A percentile compares a stretch with the other conserved stretches of the same genome.
Evolutionary conservation across 2,797 vertebrate species (phyloP).

Genomic region (Sus cebifrons): DNA sequence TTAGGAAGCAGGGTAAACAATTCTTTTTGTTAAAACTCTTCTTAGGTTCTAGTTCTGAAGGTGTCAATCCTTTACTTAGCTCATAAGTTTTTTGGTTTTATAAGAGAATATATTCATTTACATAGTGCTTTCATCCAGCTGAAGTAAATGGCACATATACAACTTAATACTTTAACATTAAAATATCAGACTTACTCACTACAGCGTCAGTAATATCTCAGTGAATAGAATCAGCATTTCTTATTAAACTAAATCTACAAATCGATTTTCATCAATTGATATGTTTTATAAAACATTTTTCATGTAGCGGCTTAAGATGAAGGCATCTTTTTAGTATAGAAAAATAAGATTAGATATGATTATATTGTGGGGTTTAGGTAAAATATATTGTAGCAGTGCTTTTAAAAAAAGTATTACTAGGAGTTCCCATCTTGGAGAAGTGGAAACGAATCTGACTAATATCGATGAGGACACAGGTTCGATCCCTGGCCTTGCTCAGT

Average conservation of each 20-base stretch:
- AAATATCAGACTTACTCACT: not conserved
- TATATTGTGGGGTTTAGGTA: conserved; percentile 39
- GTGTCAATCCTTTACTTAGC: not conserved
- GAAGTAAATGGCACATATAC: not conserved
- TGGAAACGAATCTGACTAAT: no score
- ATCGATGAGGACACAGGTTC: no score
- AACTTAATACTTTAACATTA: not conserved
- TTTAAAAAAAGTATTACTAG: not conserved
- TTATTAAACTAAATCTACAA: conserved; percentile 40
- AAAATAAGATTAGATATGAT: conserved; percentile 41
- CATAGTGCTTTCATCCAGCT: not conserved
- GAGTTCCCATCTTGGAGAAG: not conserved
- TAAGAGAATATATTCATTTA: not conserved
- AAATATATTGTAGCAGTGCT: not conserved
- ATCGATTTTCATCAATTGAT: not conserved
- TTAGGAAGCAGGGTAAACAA: not conserved
- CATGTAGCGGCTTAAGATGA: not conserved
- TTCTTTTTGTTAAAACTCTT: not conserved
- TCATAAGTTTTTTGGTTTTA: not conserved
- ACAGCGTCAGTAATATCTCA: not conserved
- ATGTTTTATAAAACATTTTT: not conserved
- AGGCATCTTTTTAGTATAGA: not conserved
- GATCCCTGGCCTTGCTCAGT: no score
- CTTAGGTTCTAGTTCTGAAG: not conserved
- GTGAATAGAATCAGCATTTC: not conserved